Percentiles rank a stretch among this genome's conserved stretches.
Conservation (phyloP, 37 sponge, comb jelly and placozoan species). For the Agelas oroides region DNA sequence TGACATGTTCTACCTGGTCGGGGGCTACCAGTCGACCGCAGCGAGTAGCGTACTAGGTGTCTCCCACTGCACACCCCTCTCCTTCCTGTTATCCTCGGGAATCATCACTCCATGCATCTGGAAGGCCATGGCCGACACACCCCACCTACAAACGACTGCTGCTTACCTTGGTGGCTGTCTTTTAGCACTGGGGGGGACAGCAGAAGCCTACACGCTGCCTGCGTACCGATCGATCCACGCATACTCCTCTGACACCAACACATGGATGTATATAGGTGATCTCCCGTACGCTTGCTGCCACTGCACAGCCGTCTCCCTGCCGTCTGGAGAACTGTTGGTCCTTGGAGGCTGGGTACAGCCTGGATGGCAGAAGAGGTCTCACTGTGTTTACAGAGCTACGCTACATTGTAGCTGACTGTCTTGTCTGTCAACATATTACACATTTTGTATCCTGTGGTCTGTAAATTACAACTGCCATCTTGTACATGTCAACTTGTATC, state of each 20-base stretch:
- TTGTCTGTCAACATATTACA: no score
- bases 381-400: constrained; percentile 8
- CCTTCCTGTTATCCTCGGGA: constrained; percentile 3
- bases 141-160: constrained; percentile 32
- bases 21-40: constrained; percentile 45
- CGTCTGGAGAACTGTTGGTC: constrained; percentile 11
- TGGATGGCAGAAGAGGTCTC: constrained; percentile 16
- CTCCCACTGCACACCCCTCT: constrained; percentile 14
- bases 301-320: constrained; percentile 15
- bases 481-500: no score
- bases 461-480: no score
- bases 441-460: no score
- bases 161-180: constrained; percentile 21
- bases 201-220: constrained; percentile 1
- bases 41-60: constrained; percentile 7
- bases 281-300: constrained; percentile 46
- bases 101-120: constrained; percentile 13
- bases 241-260: background rate
- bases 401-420: background rate
- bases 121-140: constrained; percentile 15
- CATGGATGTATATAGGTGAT: constrained; percentile 33
- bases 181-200: constrained; percentile 36
- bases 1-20: constrained; percentile 44
- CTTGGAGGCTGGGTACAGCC: constrained; percentile 51
- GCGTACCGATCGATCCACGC: constrained; percentile 40